Evolutionary conservation across 2,797 vertebrate genomes (phyloP).

Genomic region (Gallinago solitaria): DNA sequence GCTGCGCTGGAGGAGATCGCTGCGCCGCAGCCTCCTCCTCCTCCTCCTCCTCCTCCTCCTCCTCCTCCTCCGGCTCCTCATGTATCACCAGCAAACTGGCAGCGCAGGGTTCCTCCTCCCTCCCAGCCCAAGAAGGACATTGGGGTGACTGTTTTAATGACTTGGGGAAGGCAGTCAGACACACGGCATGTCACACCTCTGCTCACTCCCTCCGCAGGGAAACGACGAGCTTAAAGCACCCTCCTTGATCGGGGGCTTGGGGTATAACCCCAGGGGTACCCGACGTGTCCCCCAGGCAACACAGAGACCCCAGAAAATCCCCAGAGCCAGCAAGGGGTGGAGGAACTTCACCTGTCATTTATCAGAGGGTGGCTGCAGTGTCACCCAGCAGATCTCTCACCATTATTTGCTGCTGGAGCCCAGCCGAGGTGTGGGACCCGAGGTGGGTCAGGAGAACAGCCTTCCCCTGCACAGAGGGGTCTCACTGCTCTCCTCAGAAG

Average conservation of each 20-base stretch:
- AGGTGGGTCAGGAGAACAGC: neutral
- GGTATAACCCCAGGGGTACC: neutral
- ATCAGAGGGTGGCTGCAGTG: neutral
- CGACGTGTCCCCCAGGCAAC: fast-evolving
- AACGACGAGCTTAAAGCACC: neutral
- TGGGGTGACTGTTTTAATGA: neutral
- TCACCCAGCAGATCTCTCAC: neutral
- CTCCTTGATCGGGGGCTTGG: neutral
- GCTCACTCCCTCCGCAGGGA: neutral
- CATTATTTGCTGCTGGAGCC: fast-evolving
- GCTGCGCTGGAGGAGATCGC: neutral
- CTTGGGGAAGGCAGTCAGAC: fast-evolving
- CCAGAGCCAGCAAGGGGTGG: neutral
- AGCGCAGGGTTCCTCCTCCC: neutral
- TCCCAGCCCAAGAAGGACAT: neutral
- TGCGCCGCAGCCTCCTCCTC: neutral
- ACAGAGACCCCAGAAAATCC: neutral
- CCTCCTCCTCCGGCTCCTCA: neutral
- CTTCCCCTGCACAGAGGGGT: neutral
- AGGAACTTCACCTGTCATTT: neutral
- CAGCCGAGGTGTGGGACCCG: fast-evolving
- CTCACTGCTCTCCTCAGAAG: neutral
- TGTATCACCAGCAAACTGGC: neutral
- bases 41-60: neutral
- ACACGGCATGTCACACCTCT: neutral